Evolutionary conservation across 2,797 vertebrate genomes (phyloP).

Genomic region (Macropus fuliginosus): DNA sequence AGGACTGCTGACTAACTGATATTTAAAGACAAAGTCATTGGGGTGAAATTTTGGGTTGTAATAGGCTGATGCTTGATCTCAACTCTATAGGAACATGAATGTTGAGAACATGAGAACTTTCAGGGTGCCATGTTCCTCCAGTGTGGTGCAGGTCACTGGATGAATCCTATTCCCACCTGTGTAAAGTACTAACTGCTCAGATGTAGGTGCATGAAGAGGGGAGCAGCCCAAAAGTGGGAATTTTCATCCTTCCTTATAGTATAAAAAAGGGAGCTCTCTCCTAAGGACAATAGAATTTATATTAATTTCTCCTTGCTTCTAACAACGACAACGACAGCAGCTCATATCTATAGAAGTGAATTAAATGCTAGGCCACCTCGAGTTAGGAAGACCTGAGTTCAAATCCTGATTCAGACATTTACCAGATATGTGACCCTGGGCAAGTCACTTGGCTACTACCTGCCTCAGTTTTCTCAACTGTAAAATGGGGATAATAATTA

Average conservation of each 20-base stretch:
- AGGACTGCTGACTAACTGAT: neutral
- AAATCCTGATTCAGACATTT: neutral
- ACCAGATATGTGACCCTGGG: neutral
- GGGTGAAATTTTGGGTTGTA: neutral
- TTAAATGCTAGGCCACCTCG: neutral
- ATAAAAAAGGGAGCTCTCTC: neutral
- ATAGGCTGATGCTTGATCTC: neutral
- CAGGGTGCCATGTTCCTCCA: neutral
- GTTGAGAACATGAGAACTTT: neutral
- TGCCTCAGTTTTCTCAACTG: neutral
- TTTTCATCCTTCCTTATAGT: neutral
- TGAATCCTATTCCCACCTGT: neutral
- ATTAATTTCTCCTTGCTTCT: neutral
- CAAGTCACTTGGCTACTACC: neutral
- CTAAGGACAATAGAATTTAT: neutral
- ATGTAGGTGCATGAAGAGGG: neutral
- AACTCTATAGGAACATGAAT: neutral
- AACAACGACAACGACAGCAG: neutral
- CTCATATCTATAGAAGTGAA: neutral
- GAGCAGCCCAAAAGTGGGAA: neutral
- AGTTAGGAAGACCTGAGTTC: neutral
- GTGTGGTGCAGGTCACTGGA: neutral
- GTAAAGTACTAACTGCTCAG: neutral
- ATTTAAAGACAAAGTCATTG: neutral
- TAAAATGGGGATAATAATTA: neutral